phyloP scores from a whole-genome alignment of 2,888 invertebrate species.

The Drosophila neotestacea region DNA sequence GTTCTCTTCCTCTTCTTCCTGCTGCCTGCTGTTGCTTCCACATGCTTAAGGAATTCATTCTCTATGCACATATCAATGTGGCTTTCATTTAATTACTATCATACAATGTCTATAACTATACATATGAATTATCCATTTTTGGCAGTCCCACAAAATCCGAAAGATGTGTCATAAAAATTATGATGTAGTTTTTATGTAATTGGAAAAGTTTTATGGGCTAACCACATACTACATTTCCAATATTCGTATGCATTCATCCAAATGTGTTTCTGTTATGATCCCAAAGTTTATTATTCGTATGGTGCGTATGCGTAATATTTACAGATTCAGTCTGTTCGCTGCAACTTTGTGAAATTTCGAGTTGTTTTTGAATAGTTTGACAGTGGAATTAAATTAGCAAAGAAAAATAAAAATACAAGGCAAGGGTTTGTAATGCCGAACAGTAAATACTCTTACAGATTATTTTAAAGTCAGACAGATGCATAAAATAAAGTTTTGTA shows the following conservation, averaged over 20 bases:
- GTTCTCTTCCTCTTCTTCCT: slow-evolving; percentile 1
- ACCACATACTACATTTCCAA: background rate
- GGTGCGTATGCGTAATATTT: slow-evolving; percentile 25
- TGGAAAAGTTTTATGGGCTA: slow-evolving; percentile 41
- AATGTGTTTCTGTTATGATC: background rate
- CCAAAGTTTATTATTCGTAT: slow-evolving; percentile 4
- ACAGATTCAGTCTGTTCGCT: background rate
- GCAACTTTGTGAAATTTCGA: slow-evolving; percentile 10
- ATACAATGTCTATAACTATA: slow-evolving; percentile 27
- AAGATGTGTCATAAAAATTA: slow-evolving; percentile 29
- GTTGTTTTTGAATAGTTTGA: slow-evolving; percentile 4
- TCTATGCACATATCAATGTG: slow-evolving; percentile 58
- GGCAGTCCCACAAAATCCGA: slow-evolving; percentile 6
- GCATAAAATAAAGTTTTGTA: no score
- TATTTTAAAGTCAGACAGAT: no score
- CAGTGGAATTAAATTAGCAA: slow-evolving; percentile 3
- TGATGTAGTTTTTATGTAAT: slow-evolving; percentile 34
- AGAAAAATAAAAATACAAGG: background rate
- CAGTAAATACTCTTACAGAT: background rate
- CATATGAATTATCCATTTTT: slow-evolving; percentile 23
- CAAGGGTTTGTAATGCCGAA: background rate
- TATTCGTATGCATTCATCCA: slow-evolving; percentile 11
- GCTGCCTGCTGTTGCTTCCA: background rate
- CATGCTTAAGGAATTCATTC: slow-evolving; percentile 19
- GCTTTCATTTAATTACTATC: slow-evolving; percentile 54